A percentile compares a stretch with the other conserved stretches of the same genome.
Evolutionary conservation across 2,888 invertebrate species (phyloP).

Genomic region (Tribolium freemani): DNA sequence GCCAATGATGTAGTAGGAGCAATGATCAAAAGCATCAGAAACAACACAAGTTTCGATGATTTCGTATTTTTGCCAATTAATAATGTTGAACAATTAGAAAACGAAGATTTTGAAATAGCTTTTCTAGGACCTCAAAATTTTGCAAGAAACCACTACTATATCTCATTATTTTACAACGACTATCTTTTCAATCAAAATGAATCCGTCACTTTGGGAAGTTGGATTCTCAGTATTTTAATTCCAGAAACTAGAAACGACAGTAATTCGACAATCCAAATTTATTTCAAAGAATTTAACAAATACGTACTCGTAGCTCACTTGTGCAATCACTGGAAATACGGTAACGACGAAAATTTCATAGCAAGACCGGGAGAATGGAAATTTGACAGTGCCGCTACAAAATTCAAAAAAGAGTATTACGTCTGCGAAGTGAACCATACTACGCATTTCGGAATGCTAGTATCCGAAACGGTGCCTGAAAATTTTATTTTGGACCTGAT

Average conservation of each 20-base stretch:
- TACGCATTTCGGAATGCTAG: constrained; percentile 27
- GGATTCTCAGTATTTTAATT: constrained; percentile 18
- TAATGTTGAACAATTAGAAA: neutral
- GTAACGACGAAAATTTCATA: neutral
- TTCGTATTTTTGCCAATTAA: neutral
- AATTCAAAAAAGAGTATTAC: neutral
- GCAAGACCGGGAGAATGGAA: constrained; percentile 6
- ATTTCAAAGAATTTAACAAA: constrained; percentile 10
- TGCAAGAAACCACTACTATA: neutral
- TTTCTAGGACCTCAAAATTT: neutral
- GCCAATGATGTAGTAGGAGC: neutral
- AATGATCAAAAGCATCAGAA: neutral
- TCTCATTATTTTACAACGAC: constrained; percentile 8
- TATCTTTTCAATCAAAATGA: constrained; percentile 12
- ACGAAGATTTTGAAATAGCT: constrained; percentile 12
- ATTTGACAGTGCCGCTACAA: neutral
- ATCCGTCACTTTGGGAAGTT: neutral
- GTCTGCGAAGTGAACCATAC: constrained; percentile 17
- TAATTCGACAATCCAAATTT: constrained; percentile 1
- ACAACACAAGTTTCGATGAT: too few relatives aligned
- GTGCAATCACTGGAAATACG: constrained; percentile 20
- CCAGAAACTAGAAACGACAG: neutral
- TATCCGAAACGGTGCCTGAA: neutral
- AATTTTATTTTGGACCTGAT: constrained; percentile 13
- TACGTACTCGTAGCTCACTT: neutral